phyloP scores from a whole-genome alignment of 1,140 invertebrate species.

The Drosophila sturtevanti region DNA sequence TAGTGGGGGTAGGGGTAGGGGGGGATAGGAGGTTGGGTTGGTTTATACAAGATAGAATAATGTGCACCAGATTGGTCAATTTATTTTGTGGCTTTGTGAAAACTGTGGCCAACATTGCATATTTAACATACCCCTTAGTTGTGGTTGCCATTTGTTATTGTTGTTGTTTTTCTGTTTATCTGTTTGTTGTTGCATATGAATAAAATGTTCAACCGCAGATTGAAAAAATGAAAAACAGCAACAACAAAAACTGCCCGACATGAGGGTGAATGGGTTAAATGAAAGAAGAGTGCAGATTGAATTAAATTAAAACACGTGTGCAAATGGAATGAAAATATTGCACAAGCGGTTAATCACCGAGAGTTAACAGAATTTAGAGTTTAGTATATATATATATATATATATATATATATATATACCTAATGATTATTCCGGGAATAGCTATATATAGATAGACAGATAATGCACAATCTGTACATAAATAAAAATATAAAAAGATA shows the following conservation, averaged over 20 bases:
- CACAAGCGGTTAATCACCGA: not conserved
- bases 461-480: too few relatives aligned
- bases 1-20: too few relatives aligned
- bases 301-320: not conserved
- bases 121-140: conserved; percentile 43
- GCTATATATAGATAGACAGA: too few relatives aligned
- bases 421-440: too few relatives aligned
- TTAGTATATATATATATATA: too few relatives aligned
- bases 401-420: too few relatives aligned
- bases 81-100: conserved; percentile 49
- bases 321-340: conserved; percentile 1
- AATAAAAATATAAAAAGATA: too few relatives aligned
- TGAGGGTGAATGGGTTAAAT: not conserved
- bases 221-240: not conserved
- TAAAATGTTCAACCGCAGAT: not conserved
- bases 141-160: conserved; percentile 9
- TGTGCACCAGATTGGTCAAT: conserved; percentile 35
- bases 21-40: too few relatives aligned
- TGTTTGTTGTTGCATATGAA: conserved; percentile 9
- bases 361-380: not conserved
- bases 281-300: not conserved
- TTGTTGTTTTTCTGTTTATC: not conserved
- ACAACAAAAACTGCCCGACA: not conserved
- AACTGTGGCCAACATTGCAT: conserved; percentile 48
- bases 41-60: not conserved